Conservation (phyloP, 2,797 vertebrate species). For the Limnodromus scolopaceus region DNA sequence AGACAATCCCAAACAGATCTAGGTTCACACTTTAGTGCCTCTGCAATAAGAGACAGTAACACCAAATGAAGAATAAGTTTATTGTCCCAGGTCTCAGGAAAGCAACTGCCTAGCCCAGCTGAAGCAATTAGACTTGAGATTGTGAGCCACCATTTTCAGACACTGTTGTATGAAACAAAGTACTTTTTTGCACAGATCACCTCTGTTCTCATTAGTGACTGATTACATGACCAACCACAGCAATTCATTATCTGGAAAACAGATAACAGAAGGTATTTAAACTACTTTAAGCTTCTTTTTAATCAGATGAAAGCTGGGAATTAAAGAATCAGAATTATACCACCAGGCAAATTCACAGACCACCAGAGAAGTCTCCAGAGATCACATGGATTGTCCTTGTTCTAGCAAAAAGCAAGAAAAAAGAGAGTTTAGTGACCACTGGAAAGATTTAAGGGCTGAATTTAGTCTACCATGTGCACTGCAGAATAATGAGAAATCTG, state of each 20-base stretch:
- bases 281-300: conserved; percentile 5
- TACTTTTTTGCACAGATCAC: not conserved
- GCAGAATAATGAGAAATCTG: not conserved
- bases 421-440: not conserved
- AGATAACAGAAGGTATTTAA: not conserved
- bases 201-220: conserved; percentile 9
- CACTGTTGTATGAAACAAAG: not conserved
- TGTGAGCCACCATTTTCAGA: not conserved
- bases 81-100: not conserved
- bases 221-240: not conserved
- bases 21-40: not conserved
- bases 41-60: not conserved
- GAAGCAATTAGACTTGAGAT: not conserved
- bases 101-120: not conserved
- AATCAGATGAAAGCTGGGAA: conserved; percentile 32
- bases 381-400: not conserved
- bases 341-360: not conserved
- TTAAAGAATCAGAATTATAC: conserved; percentile 2
- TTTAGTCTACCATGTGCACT: not conserved
- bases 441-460: not conserved
- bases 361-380: not conserved
- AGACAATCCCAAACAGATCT: not conserved
- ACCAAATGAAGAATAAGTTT: not conserved
- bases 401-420: not conserved
- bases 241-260: conserved; percentile 37